A percentile compares a stretch with the other conserved stretches of the same genome.
phyloP scores from a whole-genome alignment of 2,888 invertebrate genomes.

The Halictus ligatus region DNA sequence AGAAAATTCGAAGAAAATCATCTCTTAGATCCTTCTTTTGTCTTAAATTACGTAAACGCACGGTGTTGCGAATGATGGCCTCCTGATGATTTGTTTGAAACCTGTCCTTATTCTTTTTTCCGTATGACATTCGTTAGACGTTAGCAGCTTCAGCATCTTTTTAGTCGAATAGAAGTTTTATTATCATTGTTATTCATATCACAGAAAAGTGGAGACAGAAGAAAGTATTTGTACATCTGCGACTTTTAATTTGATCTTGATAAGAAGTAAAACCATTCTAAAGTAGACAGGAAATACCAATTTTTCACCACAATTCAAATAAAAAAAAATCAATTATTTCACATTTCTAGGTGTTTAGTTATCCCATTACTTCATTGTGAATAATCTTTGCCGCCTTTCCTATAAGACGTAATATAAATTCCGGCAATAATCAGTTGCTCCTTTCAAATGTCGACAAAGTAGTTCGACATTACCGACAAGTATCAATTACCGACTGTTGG shows the following conservation, averaged over 20 bases:
- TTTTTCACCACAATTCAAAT: too few relatives aligned
- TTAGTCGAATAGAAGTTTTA: neutral
- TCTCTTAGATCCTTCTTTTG: slow-evolving; percentile 12
- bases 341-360: neutral
- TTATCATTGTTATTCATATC: neutral
- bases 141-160: neutral
- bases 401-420: neutral
- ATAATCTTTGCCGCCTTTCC: neutral
- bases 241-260: neutral
- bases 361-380: neutral
- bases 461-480: neutral
- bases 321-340: too few relatives aligned
- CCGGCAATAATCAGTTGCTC: neutral
- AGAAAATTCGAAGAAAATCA: slow-evolving; percentile 20
- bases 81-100: neutral
- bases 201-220: neutral
- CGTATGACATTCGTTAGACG: neutral
- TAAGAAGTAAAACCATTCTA: neutral
- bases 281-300: neutral
- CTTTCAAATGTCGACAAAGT: neutral
- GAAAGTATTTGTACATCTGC: neutral
- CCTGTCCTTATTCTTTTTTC: neutral
- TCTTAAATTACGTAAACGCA: slow-evolving; percentile 19
- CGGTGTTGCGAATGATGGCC: neutral
- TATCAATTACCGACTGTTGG: neutral